Evolutionary conservation across 2,797 vertebrate species (phyloP).

Genomic region (Neosalanx taihuensis): DNA sequence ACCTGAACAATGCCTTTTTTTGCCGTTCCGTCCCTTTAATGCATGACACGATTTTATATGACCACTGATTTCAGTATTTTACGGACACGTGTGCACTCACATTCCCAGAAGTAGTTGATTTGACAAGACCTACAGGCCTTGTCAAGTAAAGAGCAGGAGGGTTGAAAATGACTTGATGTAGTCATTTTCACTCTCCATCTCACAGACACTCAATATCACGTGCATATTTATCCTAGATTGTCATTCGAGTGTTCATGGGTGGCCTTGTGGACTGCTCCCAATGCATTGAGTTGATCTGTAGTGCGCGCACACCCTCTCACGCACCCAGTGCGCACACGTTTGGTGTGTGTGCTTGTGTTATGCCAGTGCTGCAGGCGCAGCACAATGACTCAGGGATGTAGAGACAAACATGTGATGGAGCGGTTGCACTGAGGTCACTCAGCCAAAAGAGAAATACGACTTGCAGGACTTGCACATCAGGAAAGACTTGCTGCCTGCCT

Average conservation of each 20-base stretch:
- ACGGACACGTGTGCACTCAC: conserved; percentile 21
- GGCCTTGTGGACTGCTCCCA: conserved; percentile 14
- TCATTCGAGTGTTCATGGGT: conserved; percentile 3
- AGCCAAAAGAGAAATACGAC: conserved; percentile 46
- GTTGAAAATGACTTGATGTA: not conserved
- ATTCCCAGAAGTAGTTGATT: not conserved
- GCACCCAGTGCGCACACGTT: no score
- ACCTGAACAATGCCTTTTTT: conserved; percentile 68
- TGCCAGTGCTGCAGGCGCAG: conserved; percentile 54
- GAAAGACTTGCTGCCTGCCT: conserved; percentile 60
- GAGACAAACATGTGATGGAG: conserved; percentile 65
- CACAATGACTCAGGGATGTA: conserved; percentile 76
- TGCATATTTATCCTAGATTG: not conserved
- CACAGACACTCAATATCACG: conserved; percentile 11
- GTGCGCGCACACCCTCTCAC: not conserved
- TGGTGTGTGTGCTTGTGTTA: conserved; percentile 13
- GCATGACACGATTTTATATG: conserved; percentile 55
- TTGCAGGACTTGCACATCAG: conserved; percentile 65
- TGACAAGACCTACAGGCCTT: not conserved
- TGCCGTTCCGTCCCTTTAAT: conserved; percentile 59
- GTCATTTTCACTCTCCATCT: not conserved
- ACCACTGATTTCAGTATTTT: conserved; percentile 30
- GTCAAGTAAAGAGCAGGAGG: not conserved
- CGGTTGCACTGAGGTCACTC: conserved; percentile 53
- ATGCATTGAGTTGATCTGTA: not conserved